These are phyloP conservation scores for Laupala kohalensis DNA, from an alignment of 1,140 invertebrate genomes.

Conservation along the genomic window DNA sequence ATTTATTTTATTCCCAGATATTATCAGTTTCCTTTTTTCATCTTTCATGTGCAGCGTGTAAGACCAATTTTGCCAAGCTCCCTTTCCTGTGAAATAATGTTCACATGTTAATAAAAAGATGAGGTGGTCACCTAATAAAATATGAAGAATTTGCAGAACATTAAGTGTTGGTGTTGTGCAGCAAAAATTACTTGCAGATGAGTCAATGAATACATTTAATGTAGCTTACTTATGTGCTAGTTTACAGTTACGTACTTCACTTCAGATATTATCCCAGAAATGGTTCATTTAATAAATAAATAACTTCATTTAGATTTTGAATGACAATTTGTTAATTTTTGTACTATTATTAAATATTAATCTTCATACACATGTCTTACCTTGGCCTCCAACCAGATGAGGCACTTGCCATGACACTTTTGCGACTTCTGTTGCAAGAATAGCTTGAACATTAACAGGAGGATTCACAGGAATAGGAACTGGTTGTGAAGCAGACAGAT, in stretches of 20 bases:
- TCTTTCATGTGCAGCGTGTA: constrained; percentile 66
- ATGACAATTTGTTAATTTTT: background rate
- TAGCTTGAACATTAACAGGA: constrained; percentile 59
- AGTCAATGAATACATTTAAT: too few relatives aligned
- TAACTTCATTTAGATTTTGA: too few relatives aligned
- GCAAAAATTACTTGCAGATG: too few relatives aligned
- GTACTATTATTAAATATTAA: background rate
- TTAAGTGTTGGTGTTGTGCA: too few relatives aligned
- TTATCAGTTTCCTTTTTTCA: constrained; percentile 33
- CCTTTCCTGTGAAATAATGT: constrained; percentile 31
- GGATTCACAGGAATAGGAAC: constrained; percentile 61
- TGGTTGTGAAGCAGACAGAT: constrained; percentile 49
- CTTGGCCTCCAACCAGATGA: constrained; percentile 58
- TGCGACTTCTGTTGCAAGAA: constrained; percentile 57
- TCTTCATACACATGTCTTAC: constrained; percentile 26
- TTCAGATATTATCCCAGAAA: too few relatives aligned
- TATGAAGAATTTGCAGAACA: too few relatives aligned
- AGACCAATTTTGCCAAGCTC: constrained; percentile 72
- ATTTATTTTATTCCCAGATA: constrained; percentile 39
- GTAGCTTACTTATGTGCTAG: too few relatives aligned
- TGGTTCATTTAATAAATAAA: too few relatives aligned
- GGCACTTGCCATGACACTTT: constrained; percentile 67
- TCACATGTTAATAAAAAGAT: too few relatives aligned
- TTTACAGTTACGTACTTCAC: too few relatives aligned
- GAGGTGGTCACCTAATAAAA: too few relatives aligned